Evolutionary conservation across 2,888 invertebrate species (phyloP).

Genomic region (Drosophila longiperda): DNA sequence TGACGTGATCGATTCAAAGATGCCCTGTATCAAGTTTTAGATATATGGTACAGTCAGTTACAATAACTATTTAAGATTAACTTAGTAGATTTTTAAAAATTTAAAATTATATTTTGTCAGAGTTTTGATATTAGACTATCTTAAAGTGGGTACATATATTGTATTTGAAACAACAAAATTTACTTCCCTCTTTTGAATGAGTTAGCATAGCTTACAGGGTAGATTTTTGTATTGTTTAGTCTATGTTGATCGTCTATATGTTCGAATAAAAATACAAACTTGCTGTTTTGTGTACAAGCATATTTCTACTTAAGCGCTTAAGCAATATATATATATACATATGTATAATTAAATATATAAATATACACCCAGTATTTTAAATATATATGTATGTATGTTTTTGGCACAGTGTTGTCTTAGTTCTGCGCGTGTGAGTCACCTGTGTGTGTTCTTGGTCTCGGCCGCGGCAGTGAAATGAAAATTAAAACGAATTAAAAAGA

Average conservation of each 20-base stretch:
- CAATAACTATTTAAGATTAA: not conserved
- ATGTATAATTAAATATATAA: constrained; percentile 36
- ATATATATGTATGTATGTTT: constrained; percentile 26
- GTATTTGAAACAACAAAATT: not conserved
- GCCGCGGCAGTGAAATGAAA: constrained; percentile 72
- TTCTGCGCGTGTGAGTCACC: constrained; percentile 60
- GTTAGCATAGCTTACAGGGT: constrained; percentile 7
- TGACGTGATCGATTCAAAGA: not conserved
- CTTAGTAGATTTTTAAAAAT: not conserved
- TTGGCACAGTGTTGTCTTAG: constrained; percentile 58
- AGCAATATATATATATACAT: not conserved
- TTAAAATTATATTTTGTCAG: not conserved
- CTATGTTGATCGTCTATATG: not conserved
- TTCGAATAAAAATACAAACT: constrained; percentile 2
- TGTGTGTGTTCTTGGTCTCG: constrained; percentile 61
- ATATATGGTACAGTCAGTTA: not conserved
- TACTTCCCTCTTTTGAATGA: not conserved
- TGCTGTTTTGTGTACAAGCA: constrained; percentile 5
- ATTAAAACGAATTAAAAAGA: constrained; percentile 39
- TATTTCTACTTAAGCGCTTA: not conserved
- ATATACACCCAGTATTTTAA: constrained; percentile 22
- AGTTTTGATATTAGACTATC: not conserved
- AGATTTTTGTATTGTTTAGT: not conserved
- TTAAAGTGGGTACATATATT: not conserved
- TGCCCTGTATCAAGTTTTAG: not conserved